phyloP scores from a whole-genome alignment of 2,113 vertebrate genomes.

The Pachycephala philippinensis region DNA sequence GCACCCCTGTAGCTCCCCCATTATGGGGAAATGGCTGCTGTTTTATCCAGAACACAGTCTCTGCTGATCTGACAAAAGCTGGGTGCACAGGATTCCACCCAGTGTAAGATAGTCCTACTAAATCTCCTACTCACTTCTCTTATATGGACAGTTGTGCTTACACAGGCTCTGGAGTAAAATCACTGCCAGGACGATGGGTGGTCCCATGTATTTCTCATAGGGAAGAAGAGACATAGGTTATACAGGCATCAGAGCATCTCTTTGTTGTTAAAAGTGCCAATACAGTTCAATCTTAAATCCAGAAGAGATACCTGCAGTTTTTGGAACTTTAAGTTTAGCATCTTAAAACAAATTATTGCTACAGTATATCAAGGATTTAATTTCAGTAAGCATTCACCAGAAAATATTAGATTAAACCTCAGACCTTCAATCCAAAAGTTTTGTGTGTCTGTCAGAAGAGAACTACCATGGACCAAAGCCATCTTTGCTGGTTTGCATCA shows the following conservation, averaged over 20 bases:
- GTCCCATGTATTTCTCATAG: not conserved
- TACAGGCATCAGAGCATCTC: not conserved
- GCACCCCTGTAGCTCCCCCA: accelerated
- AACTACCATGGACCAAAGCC: not conserved
- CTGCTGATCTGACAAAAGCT: not conserved
- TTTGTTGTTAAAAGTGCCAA: not conserved
- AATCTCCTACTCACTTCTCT: not conserved
- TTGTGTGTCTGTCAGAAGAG: not conserved
- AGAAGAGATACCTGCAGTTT: not conserved
- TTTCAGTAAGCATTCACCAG: not conserved
- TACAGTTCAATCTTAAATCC: not conserved
- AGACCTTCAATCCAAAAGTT: not conserved
- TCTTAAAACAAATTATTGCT: not conserved
- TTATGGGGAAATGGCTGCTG: not conserved
- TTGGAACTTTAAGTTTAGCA: not conserved
- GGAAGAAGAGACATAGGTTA: not conserved
- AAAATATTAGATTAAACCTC: not conserved
- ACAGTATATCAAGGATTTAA: not conserved
- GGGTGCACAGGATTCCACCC: not conserved
- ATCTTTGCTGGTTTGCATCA: not conserved
- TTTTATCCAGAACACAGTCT: not conserved
- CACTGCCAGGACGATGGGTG: not conserved
- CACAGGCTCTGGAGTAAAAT: not conserved
- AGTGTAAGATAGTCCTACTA: not conserved
- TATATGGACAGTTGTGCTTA: not conserved